Percentiles rank a stretch among this genome's conserved stretches.
Conservation (phyloP, 2,797 vertebrate genomes). For the Peromyscus melanophrys region DNA sequence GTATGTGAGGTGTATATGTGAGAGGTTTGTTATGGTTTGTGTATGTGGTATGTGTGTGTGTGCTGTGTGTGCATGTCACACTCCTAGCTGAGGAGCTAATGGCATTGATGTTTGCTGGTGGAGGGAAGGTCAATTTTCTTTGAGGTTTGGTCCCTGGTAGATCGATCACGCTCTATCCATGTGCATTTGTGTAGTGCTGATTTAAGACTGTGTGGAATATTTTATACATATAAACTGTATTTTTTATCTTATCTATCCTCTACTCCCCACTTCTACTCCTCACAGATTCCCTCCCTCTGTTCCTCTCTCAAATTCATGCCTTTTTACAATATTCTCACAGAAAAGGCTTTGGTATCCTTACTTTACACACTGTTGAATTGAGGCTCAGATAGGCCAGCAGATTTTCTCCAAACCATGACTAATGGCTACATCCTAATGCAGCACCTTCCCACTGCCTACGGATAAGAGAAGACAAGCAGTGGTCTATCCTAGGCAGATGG, state of each 20-base stretch:
- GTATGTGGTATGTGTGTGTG: not conserved
- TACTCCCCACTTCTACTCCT: not conserved
- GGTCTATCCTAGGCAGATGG: too few relatives aligned
- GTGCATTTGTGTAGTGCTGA: not conserved
- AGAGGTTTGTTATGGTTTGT: not conserved
- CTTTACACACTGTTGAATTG: not conserved
- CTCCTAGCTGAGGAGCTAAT: not conserved
- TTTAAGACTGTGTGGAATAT: not conserved
- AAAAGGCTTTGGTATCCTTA: accelerated
- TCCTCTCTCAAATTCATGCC: not conserved
- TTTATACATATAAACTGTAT: not conserved
- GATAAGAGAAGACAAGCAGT: not conserved
- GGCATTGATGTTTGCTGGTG: not conserved
- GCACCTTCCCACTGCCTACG: not conserved
- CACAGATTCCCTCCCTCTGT: not conserved
- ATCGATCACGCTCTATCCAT: not conserved
- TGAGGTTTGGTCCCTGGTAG: not conserved
- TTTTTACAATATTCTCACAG: not conserved
- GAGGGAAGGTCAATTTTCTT: not conserved
- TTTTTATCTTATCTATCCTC: not conserved
- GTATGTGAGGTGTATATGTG: not conserved
- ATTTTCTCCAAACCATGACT: not conserved
- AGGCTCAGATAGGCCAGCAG: not conserved
- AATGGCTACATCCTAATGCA: not conserved
- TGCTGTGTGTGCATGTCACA: too few relatives aligned